Percentiles rank a stretch among this genome's conserved stretches.
Evolutionary conservation across 2,888 invertebrate species (phyloP).

Genomic region (Drymonia ruficornis): DNA sequence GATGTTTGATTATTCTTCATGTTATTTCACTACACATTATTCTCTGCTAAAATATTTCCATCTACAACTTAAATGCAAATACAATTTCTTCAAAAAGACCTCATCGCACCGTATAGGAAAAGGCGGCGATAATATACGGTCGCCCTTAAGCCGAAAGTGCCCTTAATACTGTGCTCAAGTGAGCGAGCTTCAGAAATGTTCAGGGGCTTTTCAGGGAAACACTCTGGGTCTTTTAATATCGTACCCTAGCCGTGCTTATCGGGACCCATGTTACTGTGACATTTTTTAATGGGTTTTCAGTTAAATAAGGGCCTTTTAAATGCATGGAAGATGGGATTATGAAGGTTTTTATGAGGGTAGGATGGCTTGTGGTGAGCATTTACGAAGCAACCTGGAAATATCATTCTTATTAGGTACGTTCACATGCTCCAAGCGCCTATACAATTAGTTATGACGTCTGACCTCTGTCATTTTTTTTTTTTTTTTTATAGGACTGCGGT

Average conservation of each 20-base stretch:
- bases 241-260: constrained; percentile 71
- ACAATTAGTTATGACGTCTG: too few species aligned
- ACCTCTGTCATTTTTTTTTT: too few species aligned
- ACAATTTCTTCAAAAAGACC: constrained; percentile 7
- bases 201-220: constrained; percentile 81
- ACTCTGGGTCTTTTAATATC: constrained; percentile 84
- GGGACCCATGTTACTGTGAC: constrained; percentile 57
- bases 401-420: too few species aligned
- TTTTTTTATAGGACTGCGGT: too few species aligned
- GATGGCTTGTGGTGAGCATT: background rate
- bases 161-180: constrained; percentile 83
- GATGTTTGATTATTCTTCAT: too few species aligned
- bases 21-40: too few species aligned
- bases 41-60: too few species aligned
- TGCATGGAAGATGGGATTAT: background rate
- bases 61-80: background rate
- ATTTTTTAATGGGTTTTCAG: constrained; percentile 68
- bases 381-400: too few species aligned
- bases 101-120: constrained; percentile 48
- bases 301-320: constrained; percentile 25
- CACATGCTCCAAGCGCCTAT: too few species aligned
- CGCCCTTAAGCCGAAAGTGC: constrained; percentile 75
- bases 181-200: constrained; percentile 79
- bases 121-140: constrained; percentile 74
- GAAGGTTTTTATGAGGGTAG: background rate